These are phyloP conservation scores for Nymphalis c-album DNA, from an alignment of 2,888 invertebrate species.

Conservation along the genomic window DNA sequence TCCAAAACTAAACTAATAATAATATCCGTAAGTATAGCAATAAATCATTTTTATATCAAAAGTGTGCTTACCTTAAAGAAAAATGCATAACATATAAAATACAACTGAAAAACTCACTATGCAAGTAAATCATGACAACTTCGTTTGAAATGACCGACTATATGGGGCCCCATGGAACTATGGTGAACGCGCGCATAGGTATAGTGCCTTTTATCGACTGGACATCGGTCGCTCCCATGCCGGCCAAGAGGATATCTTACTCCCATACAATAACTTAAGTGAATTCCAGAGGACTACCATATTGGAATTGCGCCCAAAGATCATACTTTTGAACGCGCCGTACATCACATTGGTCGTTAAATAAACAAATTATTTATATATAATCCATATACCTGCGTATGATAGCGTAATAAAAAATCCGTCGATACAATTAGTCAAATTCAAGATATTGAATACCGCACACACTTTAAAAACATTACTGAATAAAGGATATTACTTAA, in stretches of 20 bases:
- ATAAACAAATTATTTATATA: not conserved
- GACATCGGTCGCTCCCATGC: constrained; percentile 61
- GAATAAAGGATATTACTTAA: too few relatives aligned
- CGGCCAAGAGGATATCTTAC: constrained; percentile 33
- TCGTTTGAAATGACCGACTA: constrained; percentile 16
- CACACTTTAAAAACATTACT: too few relatives aligned
- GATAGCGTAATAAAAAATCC: too few relatives aligned
- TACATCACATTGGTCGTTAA: not conserved
- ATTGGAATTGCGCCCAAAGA: constrained; percentile 29
- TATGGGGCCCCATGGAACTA: constrained; percentile 44
- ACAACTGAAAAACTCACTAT: not conserved
- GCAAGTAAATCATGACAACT: constrained; percentile 1
- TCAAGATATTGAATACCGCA: too few relatives aligned
- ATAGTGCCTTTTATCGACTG: constrained; percentile 69
- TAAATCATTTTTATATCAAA: not conserved
- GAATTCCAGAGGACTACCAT: constrained; percentile 28
- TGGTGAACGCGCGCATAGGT: constrained; percentile 49
- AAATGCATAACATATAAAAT: not conserved
- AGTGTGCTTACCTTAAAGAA: not conserved
- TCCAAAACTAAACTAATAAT: not conserved
- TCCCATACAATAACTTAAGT: constrained; percentile 27
- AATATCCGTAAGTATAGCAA: not conserved
- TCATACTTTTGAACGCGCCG: not conserved
- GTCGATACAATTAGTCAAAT: too few relatives aligned
- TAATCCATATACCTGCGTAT: too few relatives aligned